Evolutionary conservation across 2,888 invertebrate genomes (phyloP).

Genomic region (Ganaspis brasiliensis): DNA sequence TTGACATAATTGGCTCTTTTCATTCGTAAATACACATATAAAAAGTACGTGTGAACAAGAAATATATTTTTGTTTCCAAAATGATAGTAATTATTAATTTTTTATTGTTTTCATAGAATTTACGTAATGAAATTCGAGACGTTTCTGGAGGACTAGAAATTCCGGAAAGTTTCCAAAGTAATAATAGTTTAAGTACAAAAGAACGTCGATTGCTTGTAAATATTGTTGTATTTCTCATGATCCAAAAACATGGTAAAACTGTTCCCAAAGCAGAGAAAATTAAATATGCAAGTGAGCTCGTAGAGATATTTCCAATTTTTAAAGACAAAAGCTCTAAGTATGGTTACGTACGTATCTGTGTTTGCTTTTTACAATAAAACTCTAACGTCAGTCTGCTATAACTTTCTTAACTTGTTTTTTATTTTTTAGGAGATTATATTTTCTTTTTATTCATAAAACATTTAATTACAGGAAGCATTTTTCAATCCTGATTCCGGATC

Average conservation of each 20-base stretch:
- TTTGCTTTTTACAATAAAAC: background rate
- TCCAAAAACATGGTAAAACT: background rate
- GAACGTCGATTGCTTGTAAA: background rate
- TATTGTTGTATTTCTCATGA: background rate
- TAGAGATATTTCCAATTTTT: background rate
- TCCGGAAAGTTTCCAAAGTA: no score
- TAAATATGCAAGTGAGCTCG: background rate
- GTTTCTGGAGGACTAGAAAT: no score
- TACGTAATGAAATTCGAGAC: no score
- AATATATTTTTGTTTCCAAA: no score
- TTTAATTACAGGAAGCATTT: background rate
- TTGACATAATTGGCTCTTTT: no score
- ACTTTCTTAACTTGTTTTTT: background rate
- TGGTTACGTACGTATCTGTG: background rate
- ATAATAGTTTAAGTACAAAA: no score
- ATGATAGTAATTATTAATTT: no score
- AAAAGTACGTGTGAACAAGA: no score
- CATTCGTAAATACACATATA: no score
- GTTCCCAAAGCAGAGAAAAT: background rate
- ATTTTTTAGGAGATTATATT: background rate
- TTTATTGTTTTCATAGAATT: no score
- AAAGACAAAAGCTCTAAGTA: background rate
- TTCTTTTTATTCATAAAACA: background rate
- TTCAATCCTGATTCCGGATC: background rate
- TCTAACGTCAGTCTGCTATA: no score